Conservation (phyloP, 2,797 vertebrate species). For the Chromobotia macracanthus region DNA sequence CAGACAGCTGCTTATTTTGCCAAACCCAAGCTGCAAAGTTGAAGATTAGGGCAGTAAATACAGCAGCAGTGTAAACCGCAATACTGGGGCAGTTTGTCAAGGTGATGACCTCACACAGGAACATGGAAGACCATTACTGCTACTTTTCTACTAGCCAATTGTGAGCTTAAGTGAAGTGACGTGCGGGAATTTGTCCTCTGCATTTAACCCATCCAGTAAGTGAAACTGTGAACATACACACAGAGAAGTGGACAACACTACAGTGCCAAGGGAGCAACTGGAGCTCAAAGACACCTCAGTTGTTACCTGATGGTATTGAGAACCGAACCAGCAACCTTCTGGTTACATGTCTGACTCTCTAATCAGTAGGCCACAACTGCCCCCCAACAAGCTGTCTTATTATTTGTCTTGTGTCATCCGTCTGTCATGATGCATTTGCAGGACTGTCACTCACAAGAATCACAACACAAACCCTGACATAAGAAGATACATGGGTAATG, state of each 20-base stretch:
- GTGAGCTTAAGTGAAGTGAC: too few relatives aligned
- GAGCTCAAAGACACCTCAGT: too few relatives aligned
- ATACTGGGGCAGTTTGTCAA: background rate
- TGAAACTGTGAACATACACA: too few relatives aligned
- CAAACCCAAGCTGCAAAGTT: slow-evolving; percentile 13
- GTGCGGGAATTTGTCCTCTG: too few relatives aligned
- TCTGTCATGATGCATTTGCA: slow-evolving; percentile 74
- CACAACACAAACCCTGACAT: background rate
- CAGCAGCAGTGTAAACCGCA: background rate
- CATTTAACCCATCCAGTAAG: too few relatives aligned
- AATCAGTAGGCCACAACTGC: too few relatives aligned
- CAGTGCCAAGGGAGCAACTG: too few relatives aligned
- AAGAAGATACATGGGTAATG: background rate
- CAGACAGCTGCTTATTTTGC: background rate
- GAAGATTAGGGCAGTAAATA: slow-evolving; percentile 34
- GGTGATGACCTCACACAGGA: slow-evolving; percentile 2
- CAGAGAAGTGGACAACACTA: too few relatives aligned
- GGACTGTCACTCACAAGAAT: slow-evolving; percentile 42
- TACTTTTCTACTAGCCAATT: background rate
- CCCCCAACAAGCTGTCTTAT: too few relatives aligned
- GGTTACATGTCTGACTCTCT: too few relatives aligned
- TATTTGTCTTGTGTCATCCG: slow-evolving; percentile 68
- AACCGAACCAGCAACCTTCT: too few relatives aligned
- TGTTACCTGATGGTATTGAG: too few relatives aligned
- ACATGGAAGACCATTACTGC: slow-evolving; percentile 11